Conservation (phyloP, 2,888 invertebrate species). For the Pandemis heparana region DNA sequence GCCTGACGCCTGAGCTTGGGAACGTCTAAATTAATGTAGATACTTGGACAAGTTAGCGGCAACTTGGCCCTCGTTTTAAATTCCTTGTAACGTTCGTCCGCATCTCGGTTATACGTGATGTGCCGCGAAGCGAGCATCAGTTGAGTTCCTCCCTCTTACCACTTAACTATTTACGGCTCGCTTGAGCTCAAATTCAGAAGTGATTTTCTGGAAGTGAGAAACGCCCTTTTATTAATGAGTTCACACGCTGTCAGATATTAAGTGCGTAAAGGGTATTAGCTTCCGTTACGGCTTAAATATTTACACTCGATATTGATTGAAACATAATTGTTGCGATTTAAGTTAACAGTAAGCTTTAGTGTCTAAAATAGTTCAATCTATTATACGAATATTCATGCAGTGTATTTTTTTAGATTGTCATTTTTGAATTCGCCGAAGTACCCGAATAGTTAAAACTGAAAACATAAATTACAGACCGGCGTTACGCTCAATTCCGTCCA, state of each 20-base stretch:
- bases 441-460: conserved; percentile 36
- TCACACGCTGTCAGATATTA: conserved; percentile 20
- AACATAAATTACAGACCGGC: conserved; percentile 46
- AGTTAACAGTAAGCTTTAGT: not conserved
- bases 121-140: conserved; percentile 43
- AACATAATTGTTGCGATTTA: not conserved
- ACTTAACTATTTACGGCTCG: conserved; percentile 43
- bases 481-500: conserved; percentile 52
- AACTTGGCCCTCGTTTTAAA: conserved; percentile 42
- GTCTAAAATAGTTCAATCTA: no score
- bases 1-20: conserved; percentile 56
- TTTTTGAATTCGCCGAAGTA: not conserved
- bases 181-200: conserved; percentile 41
- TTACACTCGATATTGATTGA: not conserved
- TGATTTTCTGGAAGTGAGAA: conserved; percentile 40
- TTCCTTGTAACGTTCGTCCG: conserved; percentile 41
- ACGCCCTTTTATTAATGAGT: conserved; percentile 35
- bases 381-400: not conserved
- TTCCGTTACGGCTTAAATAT: not conserved
- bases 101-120: conserved; percentile 42
- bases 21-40: conserved; percentile 57
- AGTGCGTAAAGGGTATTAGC: conserved; percentile 4
- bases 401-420: not conserved
- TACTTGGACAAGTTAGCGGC: conserved; percentile 50
- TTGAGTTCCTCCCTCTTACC: conserved; percentile 38